A percentile compares a stretch with the other conserved stretches of the same genome.
Conservation (phyloP, 2,888 invertebrate genomes). For the Watsonalla cultraria region DNA sequence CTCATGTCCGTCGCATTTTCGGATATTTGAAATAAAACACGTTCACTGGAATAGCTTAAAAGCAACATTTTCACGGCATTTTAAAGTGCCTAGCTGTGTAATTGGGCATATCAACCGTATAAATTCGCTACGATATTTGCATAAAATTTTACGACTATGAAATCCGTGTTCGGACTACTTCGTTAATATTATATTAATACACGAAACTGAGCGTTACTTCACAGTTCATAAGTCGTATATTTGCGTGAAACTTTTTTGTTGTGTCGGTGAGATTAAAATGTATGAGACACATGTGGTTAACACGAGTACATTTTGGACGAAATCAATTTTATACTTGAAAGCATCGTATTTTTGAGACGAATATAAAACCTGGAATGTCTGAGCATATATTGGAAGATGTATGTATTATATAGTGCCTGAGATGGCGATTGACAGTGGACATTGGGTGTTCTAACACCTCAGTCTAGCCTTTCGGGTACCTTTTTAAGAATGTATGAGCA, state of each 20-base stretch:
- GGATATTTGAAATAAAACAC: conserved; percentile 18
- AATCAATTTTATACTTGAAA: conserved; percentile 26
- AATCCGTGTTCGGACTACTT: conserved; percentile 27
- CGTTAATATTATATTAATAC: conserved; percentile 12
- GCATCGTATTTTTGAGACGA: conserved; percentile 5
- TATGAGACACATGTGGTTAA: conserved; percentile 25
- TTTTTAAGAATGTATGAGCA: too few species aligned
- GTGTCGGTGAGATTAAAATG: conserved; percentile 26
- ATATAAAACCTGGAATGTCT: neutral
- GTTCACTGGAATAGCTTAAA: conserved; percentile 30
- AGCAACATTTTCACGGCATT: conserved; percentile 35
- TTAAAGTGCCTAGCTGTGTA: conserved; percentile 43
- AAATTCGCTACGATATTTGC: conserved; percentile 45
- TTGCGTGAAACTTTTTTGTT: conserved; percentile 6
- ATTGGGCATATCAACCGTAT: conserved; percentile 47
- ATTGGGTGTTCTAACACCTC: too few species aligned
- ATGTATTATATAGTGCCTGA: too few species aligned
- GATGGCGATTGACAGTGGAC: too few species aligned
- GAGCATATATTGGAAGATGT: neutral
- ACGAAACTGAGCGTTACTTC: conserved; percentile 13
- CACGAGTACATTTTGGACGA: conserved; percentile 19
- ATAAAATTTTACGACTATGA: conserved; percentile 45
- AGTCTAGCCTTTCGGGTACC: too few species aligned
- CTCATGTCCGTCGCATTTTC: conserved; percentile 30
- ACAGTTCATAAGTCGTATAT: conserved; percentile 8